Evolutionary conservation across 2,797 vertebrate species (phyloP), one percentile per base, ranked within the genome.

Genomic region (Parambassis ranga): DNA sequence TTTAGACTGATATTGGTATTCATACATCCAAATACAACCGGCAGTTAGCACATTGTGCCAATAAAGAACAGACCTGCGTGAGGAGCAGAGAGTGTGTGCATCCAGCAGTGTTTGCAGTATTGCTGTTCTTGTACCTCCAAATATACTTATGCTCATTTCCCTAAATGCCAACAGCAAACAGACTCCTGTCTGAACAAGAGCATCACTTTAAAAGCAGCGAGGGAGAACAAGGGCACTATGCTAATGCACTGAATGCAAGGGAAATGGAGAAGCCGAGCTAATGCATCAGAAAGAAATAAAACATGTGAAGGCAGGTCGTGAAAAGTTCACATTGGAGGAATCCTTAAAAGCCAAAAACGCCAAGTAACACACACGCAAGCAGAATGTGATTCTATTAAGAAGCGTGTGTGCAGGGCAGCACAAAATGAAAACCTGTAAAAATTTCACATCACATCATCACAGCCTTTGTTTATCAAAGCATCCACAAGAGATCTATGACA

Each of bases 281-380:
- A 77, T 58, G 57, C 39, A 69, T 67, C 33, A 56, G 20, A 31
- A 8, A 48, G 42, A 8, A 53, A 27, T 30, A 32, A 35, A 27
- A 11, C 48, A 63, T 9, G 13, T 6, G 5, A 37, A 38, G 10
- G 19, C n/a, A 14, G 56, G 56, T 60, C 43, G 73, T 39, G 19
- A 64, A 60, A 78, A 82, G 33, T 59, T 60, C 77, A 71, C 57
- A 76, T 61, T 63, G 7, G 37, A 60, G 30, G n/a, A 61, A 48
- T 68, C 43, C 33, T 60, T 57, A 39, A 72, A 78, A 82, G 65
- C 69, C 60, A 72, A 10, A 32, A 69, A 79, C 38, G 7, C 41
- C 35, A 64, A 60, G 44, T 47, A 63, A 20, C 44, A 58, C 23
- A 49, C 16, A 38, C 22, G 16, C 15, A 52, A 51, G 35, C 51